Evolutionary conservation across 2,797 vertebrate species (phyloP).

Genomic region (Rhabdomys pumilio): DNA sequence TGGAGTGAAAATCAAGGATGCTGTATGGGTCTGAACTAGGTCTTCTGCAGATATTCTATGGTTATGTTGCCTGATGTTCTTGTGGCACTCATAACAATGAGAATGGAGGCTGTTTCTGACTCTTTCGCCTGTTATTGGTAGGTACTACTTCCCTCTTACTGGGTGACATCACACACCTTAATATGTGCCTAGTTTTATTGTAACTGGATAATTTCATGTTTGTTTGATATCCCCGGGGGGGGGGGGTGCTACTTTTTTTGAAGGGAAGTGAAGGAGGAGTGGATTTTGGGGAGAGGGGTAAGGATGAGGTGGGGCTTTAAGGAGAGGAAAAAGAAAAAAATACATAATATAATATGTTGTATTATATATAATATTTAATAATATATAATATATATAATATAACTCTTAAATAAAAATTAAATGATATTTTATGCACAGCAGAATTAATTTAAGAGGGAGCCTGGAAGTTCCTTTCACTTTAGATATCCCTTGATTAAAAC

Average conservation of each 20-base stretch:
- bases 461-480: slow-evolving; percentile 53
- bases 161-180: not conserved
- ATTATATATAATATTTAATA: not conserved
- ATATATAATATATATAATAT: not conserved
- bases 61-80: not conserved
- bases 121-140: not conserved
- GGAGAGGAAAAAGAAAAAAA: not conserved
- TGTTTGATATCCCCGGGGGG: not conserved
- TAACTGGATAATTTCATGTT: not conserved
- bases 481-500: slow-evolving; percentile 57
- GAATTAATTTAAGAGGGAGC: slow-evolving; percentile 53
- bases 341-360: not conserved
- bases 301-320: not conserved
- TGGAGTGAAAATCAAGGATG: not conserved
- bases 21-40: not conserved
- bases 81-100: not conserved
- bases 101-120: not conserved
- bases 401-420: slow-evolving; percentile 59
- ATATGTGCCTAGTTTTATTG: not conserved
- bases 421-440: not conserved
- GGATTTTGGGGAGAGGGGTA: not conserved
- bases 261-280: not conserved
- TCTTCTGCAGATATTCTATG: not conserved
- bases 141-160: not conserved
- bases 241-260: not conserved